Percentiles rank a stretch among this genome's conserved stretches.
Conservation (phyloP, 2,888 invertebrate genomes). For the Silvanus unidentatus region DNA sequence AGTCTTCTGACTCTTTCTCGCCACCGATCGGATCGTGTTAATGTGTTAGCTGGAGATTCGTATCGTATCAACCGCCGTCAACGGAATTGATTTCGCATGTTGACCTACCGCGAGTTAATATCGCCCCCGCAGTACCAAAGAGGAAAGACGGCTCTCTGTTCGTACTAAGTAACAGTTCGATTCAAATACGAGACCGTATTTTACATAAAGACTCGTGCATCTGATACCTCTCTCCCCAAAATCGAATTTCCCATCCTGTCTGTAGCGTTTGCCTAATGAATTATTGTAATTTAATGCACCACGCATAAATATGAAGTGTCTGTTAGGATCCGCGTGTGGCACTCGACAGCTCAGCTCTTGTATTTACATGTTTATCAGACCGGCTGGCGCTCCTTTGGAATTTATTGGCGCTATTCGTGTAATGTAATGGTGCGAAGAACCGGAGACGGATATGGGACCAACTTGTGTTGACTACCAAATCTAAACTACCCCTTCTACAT, state of each 20-base stretch:
- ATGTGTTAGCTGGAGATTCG: constrained; percentile 24
- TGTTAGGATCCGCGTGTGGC: constrained; percentile 8
- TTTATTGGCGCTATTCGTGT: constrained; percentile 39
- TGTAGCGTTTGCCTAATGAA: constrained; percentile 33
- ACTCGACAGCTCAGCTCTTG: constrained; percentile 15
- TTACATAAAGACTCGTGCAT: constrained; percentile 20
- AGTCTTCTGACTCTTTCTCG: constrained; percentile 12
- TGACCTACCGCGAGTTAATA: constrained; percentile 34
- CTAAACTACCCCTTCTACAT: constrained; percentile 15
- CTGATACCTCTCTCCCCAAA: constrained; percentile 29
- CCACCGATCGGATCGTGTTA: constrained; percentile 30
- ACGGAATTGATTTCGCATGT: constrained; percentile 37
- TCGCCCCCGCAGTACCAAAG: constrained; percentile 16
- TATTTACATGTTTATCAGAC: constrained; percentile 44
- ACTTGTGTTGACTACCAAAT: constrained; percentile 21
- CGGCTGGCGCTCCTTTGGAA: constrained; percentile 34
- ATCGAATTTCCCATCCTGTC: constrained; percentile 26
- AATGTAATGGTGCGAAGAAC: constrained; percentile 40
- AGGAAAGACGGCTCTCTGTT: constrained; percentile 13
- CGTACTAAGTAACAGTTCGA: constrained; percentile 4
- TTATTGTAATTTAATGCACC: constrained; percentile 42
- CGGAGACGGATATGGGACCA: constrained; percentile 39
- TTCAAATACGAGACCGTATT: constrained; percentile 8
- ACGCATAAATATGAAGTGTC: constrained; percentile 31
- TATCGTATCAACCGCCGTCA: constrained; percentile 22